Evolutionary conservation across 2,797 vertebrate genomes (phyloP).

Genomic region (Pelobates cultripes): DNA sequence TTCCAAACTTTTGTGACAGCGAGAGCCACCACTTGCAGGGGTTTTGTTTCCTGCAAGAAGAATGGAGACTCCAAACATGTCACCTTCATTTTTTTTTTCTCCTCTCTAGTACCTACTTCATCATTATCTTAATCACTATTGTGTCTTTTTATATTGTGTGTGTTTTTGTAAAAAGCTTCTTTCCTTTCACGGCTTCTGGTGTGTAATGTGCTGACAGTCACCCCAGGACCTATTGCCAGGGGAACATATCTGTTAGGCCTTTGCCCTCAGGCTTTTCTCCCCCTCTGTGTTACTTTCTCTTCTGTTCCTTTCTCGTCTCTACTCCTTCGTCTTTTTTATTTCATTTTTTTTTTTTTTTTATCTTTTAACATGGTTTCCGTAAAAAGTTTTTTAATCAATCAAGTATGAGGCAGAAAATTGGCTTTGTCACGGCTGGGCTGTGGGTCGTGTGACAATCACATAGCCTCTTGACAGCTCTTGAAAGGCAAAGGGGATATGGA

Average conservation of each 20-base stretch:
- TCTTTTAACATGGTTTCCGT: conserved; percentile 98
- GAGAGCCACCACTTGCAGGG: conserved; percentile 47
- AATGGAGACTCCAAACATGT: conserved; percentile 45
- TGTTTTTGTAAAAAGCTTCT: conserved; percentile 77
- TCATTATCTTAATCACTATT: conserved; percentile 82
- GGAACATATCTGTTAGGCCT: conserved; percentile 72
- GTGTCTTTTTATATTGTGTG: conserved; percentile 65
- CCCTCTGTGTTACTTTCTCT: conserved; percentile 75
- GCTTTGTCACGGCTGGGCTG: conserved; percentile 95
- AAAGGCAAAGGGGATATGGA: conserved; percentile 74
- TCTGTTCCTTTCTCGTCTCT: conserved; percentile 61
- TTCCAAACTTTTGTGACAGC: conserved; percentile 28
- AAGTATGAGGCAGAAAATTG: conserved; percentile 98
- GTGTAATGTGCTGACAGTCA: conserved; percentile 68
- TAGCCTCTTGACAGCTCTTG: conserved; percentile 92
- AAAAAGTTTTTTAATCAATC: conserved; percentile 99
- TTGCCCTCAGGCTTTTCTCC: conserved; percentile 73
- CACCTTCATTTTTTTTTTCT: conserved; percentile 24
- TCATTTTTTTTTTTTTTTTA: conserved; percentile 76
- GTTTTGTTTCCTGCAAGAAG: conserved; percentile 54
- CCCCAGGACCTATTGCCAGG: conserved; percentile 73
- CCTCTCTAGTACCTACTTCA: conserved; percentile 65
- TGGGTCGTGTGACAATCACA: conserved; percentile 93
- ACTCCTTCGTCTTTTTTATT: conserved; percentile 67
- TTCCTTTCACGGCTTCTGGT: conserved; percentile 75